Conservation (phyloP, 2,888 invertebrate species). For the Sarcophaga variegata region DNA sequence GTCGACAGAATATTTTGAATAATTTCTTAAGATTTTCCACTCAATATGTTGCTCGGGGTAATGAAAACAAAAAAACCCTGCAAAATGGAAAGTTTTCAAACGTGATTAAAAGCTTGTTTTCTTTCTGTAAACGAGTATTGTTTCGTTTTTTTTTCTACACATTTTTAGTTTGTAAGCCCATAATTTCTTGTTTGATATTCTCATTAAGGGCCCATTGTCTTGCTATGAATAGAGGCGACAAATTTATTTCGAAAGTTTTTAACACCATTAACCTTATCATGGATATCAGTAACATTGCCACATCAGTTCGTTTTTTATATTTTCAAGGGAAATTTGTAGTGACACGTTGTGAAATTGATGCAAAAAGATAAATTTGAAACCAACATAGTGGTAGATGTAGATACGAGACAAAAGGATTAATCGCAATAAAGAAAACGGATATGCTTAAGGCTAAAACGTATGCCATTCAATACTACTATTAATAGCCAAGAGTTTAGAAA, state of each 20-base stretch:
- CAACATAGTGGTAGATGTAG: not conserved
- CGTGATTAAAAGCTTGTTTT: not conserved
- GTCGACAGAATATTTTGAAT: not conserved
- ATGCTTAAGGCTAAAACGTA: no score
- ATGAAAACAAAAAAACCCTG: not conserved
- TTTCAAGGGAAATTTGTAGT: constrained; percentile 14
- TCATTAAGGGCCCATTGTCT: not conserved
- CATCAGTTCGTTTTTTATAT: not conserved
- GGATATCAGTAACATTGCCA: constrained; percentile 12
- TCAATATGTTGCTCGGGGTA: not conserved
- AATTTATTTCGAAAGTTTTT: constrained; percentile 48
- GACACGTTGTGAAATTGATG: constrained; percentile 15
- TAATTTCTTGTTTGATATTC: not conserved
- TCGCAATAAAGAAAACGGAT: no score
- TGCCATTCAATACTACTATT: no score
- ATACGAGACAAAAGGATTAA: no score
- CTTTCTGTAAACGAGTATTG: not conserved
- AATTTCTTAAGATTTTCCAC: not conserved
- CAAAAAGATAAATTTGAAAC: not conserved
- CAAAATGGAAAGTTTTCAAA: not conserved
- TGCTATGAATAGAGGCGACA: constrained; percentile 33
- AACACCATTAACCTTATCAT: constrained; percentile 34
- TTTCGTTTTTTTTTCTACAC: not conserved
- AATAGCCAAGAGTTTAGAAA: no score
- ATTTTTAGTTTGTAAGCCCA: not conserved